phyloP scores from a whole-genome alignment of 1,140 invertebrate genomes.

The Drosophila dunni region DNA sequence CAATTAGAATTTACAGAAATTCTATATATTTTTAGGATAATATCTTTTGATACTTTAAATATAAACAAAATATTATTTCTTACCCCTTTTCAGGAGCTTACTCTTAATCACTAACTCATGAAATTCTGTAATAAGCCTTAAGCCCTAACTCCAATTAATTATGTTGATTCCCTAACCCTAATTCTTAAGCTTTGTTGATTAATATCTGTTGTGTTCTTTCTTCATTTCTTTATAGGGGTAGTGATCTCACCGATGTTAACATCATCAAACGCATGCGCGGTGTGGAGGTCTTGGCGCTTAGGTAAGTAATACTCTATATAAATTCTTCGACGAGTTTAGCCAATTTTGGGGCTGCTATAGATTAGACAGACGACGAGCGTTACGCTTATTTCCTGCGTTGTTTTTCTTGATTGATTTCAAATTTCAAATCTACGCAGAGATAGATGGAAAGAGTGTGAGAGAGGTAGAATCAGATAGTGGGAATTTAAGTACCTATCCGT shows the following conservation, averaged over 20 bases:
- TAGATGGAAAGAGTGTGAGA: not conserved
- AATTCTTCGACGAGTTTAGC: slow-evolving; percentile 5
- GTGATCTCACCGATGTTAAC: slow-evolving; percentile 91
- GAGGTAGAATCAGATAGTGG: not conserved
- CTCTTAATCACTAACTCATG: too few species aligned
- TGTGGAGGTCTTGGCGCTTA: slow-evolving; percentile 92
- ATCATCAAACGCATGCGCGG: slow-evolving; percentile 90
- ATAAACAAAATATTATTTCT: too few species aligned
- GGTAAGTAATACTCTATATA: slow-evolving; percentile 85
- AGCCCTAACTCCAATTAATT: not conserved
- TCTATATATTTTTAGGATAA: too few species aligned
- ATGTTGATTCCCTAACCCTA: not conserved
- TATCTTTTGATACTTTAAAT: too few species aligned
- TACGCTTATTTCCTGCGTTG: slow-evolving; percentile 44
- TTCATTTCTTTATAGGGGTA: slow-evolving; percentile 88
- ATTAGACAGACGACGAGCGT: slow-evolving; percentile 10
- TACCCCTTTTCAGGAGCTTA: too few species aligned
- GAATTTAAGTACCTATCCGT: slow-evolving; percentile 28
- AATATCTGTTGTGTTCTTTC: slow-evolving; percentile 31
- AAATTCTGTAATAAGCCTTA: too few species aligned
- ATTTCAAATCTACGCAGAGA: slow-evolving; percentile 32
- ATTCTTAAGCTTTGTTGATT: slow-evolving; percentile 25
- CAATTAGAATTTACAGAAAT: too few species aligned
- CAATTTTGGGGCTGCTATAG: slow-evolving; percentile 13
- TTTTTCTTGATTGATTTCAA: slow-evolving; percentile 38